Percentiles rank a stretch among this genome's conserved stretches.
Evolutionary conservation across 1,140 invertebrate species (phyloP).

Genomic region (Cherax destructor): DNA sequence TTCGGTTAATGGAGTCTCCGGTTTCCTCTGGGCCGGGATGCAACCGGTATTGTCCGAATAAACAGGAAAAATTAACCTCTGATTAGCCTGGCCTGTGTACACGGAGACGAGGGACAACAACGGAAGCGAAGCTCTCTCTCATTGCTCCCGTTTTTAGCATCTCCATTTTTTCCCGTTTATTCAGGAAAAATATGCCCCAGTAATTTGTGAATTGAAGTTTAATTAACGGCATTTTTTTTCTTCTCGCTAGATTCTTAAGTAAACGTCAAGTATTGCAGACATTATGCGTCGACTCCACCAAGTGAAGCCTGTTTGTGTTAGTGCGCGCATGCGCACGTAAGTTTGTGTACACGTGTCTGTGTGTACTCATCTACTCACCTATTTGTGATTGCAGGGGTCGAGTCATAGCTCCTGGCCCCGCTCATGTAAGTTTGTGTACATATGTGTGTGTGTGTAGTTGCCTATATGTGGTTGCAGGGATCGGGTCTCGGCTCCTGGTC

Average conservation of each 20-base stretch:
- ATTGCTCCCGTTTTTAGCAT: neutral
- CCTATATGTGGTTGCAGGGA: too few species aligned
- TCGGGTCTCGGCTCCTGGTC: too few species aligned
- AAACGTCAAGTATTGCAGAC: neutral
- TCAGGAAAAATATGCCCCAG: neutral
- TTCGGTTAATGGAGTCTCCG: neutral
- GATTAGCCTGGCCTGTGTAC: neutral
- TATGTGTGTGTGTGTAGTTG: too few species aligned
- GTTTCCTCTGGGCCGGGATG: neutral
- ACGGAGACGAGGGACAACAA: neutral
- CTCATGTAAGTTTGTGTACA: too few species aligned
- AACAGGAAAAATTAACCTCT: neutral
- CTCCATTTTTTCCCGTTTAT: slow-evolving; percentile 1
- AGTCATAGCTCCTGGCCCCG: too few species aligned
- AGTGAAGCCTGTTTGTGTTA: neutral
- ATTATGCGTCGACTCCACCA: neutral
- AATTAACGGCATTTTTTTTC: slow-evolving; percentile 10
- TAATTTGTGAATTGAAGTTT: slow-evolving; percentile 27
- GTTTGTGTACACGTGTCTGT: neutral
- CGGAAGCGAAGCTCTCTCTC: neutral
- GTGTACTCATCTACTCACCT: neutral
- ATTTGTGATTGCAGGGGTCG: too few species aligned
- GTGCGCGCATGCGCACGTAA: neutral
- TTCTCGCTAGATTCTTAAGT: neutral
- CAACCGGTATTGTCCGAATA: neutral